Evolutionary conservation across 2,888 invertebrate species (phyloP).

Genomic region (Eupithecia dodoneata): DNA sequence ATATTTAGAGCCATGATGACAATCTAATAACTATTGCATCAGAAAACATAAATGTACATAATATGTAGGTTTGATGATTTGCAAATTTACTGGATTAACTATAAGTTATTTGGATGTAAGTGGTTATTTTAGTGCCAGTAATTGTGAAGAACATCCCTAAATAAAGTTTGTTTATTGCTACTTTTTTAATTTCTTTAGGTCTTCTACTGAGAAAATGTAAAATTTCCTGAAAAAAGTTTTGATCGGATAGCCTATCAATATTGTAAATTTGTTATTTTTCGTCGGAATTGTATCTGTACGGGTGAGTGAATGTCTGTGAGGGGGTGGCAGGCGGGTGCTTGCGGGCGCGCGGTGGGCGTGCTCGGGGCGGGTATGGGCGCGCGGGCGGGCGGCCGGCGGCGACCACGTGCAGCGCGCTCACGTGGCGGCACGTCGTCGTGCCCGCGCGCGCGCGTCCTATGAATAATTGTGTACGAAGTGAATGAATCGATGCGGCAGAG

Average conservation of each 20-base stretch:
- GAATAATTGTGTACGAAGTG: slow-evolving; percentile 82
- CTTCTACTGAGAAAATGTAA: not conserved
- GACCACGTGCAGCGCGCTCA: slow-evolving; percentile 81
- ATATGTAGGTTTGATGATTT: not conserved
- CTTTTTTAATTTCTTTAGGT: not conserved
- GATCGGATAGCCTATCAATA: not conserved
- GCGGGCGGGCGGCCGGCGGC: slow-evolving; percentile 56
- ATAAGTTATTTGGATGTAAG: not conserved
- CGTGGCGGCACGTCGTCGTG: slow-evolving; percentile 77
- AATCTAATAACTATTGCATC: slow-evolving; percentile 26
- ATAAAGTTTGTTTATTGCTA: not conserved
- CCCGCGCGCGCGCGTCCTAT: slow-evolving; percentile 65
- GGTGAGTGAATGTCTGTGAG: slow-evolving; percentile 15
- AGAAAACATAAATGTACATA: not conserved
- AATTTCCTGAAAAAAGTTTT: not conserved
- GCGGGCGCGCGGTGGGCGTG: slow-evolving; percentile 8
- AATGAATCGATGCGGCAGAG: slow-evolving; percentile 82
- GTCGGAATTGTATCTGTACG: slow-evolving; percentile 5
- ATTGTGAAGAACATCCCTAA: not conserved
- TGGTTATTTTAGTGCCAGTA: not conserved
- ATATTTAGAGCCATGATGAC: slow-evolving; percentile 8
- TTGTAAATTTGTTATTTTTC: slow-evolving; percentile 13
- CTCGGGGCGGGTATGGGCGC: slow-evolving; percentile 42
- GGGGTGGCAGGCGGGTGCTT: slow-evolving; percentile 10
- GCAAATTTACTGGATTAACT: not conserved